Percentiles rank a stretch among this genome's conserved stretches.
These are phyloP conservation scores for Yponomeuta malinellus DNA, from an alignment of 2,888 invertebrate species.

Conservation along the genomic window DNA sequence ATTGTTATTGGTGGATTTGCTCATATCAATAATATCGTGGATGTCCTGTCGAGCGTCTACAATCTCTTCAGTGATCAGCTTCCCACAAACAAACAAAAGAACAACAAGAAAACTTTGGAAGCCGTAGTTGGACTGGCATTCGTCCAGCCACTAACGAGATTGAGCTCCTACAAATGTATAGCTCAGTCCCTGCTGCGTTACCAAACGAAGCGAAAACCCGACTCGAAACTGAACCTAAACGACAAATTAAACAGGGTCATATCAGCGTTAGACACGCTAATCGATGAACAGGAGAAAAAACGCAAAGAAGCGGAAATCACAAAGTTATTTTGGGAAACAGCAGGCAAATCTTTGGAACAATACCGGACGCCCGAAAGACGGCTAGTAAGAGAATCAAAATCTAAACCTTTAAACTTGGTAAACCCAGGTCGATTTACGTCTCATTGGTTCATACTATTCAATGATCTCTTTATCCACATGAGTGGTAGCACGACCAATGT, in stretches of 20 bases:
- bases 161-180: conserved; percentile 79
- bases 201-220: conserved; percentile 57
- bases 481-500: conserved; percentile 79
- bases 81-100: conserved; percentile 71
- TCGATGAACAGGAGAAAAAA: conserved; percentile 78
- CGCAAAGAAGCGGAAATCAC: conserved; percentile 81
- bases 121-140: conserved; percentile 76
- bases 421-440: conserved; percentile 84
- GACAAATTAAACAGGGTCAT: conserved; percentile 74
- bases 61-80: conserved; percentile 75
- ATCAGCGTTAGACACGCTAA: conserved; percentile 77
- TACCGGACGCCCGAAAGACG: conserved; percentile 80
- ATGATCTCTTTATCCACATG: conserved; percentile 86
- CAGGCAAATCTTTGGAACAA: conserved; percentile 78
- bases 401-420: conserved; percentile 80
- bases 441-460: conserved; percentile 88
- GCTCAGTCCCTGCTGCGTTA: conserved; percentile 73
- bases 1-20: conserved; percentile 82
- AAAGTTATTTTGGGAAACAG: conserved; percentile 83
- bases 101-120: conserved; percentile 74
- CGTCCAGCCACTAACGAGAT: conserved; percentile 76
- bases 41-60: conserved; percentile 73
- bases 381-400: conserved; percentile 85
- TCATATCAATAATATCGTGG: conserved; percentile 79
- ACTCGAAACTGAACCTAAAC: conserved; percentile 63